A percentile compares a stretch with the other conserved stretches of the same genome.
These are phyloP conservation scores for Sclerodermus sp. DNA, from an alignment of 2,888 invertebrate genomes.

Conservation along the genomic window DNA sequence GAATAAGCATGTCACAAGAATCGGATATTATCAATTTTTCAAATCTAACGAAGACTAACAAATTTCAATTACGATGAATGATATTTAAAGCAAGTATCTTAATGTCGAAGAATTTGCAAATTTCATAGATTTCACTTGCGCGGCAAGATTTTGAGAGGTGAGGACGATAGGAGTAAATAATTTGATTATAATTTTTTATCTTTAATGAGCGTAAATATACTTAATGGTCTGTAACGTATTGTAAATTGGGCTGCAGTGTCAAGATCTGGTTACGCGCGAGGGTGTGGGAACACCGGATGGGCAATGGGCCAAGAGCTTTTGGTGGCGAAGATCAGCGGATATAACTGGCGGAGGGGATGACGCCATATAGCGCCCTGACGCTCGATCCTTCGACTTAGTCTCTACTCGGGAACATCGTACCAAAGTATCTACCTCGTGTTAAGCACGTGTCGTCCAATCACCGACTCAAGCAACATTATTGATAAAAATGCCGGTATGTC, in stretches of 20 bases:
- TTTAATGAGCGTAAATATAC: no score
- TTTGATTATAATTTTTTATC: no score
- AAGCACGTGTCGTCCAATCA: constrained; percentile 20
- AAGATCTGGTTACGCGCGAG: constrained; percentile 41
- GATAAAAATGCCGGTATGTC: constrained; percentile 52
- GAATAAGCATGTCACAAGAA: no score
- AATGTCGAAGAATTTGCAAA: no score
- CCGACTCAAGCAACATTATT: constrained; percentile 8
- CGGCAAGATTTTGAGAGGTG: no score
- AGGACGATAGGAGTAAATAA: no score
- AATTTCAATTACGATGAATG: no score
- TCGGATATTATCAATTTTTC: no score
- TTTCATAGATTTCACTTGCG: no score
- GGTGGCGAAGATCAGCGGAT: constrained; percentile 32
- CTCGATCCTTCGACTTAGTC: constrained; percentile 50
- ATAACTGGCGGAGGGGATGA: constrained; percentile 50
- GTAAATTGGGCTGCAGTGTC: constrained; percentile 28
- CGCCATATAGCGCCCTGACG: constrained; percentile 62
- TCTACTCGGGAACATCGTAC: constrained; percentile 44
- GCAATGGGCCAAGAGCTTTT: constrained; percentile 45
- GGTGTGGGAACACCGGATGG: constrained; percentile 52
- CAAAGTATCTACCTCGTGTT: constrained; percentile 30
- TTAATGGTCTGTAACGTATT: background rate
- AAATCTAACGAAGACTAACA: no score
- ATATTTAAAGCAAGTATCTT: no score